Evolutionary conservation across 2,797 vertebrate species (phyloP).

Genomic region (Galaxias olidus): DNA sequence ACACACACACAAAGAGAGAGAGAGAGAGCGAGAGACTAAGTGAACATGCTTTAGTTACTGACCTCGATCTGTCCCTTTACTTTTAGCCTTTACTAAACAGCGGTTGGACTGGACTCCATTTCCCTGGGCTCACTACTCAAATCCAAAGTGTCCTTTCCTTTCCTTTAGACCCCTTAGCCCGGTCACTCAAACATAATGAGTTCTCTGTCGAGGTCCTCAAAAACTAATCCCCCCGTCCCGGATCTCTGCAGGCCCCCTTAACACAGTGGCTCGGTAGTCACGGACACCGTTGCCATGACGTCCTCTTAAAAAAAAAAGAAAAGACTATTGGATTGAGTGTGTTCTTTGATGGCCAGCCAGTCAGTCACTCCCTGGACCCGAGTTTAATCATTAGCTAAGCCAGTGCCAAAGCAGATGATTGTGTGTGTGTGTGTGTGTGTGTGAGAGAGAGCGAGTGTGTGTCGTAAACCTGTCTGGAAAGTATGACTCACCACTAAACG

Average conservation of each 20-base stretch:
- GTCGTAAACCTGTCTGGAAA: neutral
- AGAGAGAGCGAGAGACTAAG: too few relatives aligned
- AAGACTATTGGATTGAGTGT: slow-evolving; percentile 6
- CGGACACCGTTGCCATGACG: slow-evolving; percentile 21
- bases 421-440: neutral
- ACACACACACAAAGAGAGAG: too few relatives aligned
- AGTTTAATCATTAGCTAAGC: slow-evolving; percentile 28
- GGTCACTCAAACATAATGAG: too few relatives aligned
- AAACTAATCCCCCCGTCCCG: neutral
- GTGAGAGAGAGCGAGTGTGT: neutral
- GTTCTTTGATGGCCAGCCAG: slow-evolving; percentile 5
- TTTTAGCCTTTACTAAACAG: too few relatives aligned
- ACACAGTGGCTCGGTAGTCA: slow-evolving; percentile 3
- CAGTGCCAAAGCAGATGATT: neutral
- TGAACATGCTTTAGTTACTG: too few relatives aligned
- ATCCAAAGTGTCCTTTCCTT: too few relatives aligned
- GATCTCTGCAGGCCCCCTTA: slow-evolving; percentile 1
- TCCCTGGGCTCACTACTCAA: too few relatives aligned
- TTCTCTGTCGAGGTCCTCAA: neutral
- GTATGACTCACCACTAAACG: too few relatives aligned
- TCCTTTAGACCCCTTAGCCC: too few relatives aligned
- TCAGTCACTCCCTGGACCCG: neutral
- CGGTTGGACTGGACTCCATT: too few relatives aligned
- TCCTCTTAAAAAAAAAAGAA: slow-evolving; percentile 17
- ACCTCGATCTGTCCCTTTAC: too few relatives aligned